phyloP scores from a whole-genome alignment of 2,113 vertebrate species.

The Oreochromis spilurus region DNA sequence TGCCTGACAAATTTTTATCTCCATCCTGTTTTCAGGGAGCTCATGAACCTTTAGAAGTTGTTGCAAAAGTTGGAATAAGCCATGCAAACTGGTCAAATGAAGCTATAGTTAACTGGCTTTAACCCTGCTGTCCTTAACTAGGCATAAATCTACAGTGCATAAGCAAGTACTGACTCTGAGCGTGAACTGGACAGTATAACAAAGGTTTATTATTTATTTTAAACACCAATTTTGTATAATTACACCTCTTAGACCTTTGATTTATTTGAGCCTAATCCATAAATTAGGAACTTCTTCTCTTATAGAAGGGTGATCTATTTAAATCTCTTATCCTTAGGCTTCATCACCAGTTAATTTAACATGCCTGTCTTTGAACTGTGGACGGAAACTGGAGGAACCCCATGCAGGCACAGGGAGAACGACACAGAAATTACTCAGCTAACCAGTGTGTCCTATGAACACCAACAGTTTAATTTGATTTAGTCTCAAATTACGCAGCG shows the following conservation, averaged over 20 bases:
- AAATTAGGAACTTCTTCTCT: not conserved
- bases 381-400: not conserved
- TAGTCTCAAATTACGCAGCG: not conserved
- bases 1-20: not conserved
- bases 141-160: not conserved
- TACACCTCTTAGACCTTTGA: not conserved
- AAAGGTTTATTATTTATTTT: not conserved
- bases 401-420: not conserved
- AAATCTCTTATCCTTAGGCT: not conserved
- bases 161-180: not conserved
- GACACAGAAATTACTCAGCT: not conserved
- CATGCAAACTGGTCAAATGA: not conserved
- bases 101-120: not conserved
- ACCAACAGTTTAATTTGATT: not conserved
- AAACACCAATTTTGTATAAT: not conserved
- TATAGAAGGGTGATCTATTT: not conserved
- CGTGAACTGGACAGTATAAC: not conserved
- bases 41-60: not conserved
- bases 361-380: not conserved
- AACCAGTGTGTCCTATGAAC: not conserved
- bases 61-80: not conserved
- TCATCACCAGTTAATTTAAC: not conserved
- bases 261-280: not conserved
- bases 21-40: not conserved
- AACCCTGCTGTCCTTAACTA: not conserved